Evolutionary conservation across 2,888 invertebrate species (phyloP).

Genomic region (Lasioglossum marginatum): DNA sequence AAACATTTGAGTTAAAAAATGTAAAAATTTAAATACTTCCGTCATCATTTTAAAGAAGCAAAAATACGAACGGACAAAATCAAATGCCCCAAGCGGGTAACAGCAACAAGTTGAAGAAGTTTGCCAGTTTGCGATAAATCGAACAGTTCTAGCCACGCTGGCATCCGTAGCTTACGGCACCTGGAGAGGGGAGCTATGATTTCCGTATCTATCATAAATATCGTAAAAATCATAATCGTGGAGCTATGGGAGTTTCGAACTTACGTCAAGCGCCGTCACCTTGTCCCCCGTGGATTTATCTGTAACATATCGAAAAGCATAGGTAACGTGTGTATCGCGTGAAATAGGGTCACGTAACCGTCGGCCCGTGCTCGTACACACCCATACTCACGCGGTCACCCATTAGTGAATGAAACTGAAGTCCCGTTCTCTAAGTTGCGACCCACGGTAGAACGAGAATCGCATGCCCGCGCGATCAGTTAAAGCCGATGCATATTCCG

Average conservation of each 20-base stretch:
- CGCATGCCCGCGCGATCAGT: slow-evolving; percentile 23
- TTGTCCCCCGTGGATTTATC: slow-evolving; percentile 88
- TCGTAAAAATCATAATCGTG: neutral
- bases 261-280: slow-evolving; percentile 88
- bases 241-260: slow-evolving; percentile 78
- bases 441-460: slow-evolving; percentile 9
- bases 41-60: too few species aligned
- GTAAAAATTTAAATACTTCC: too few species aligned
- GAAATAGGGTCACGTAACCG: slow-evolving; percentile 53
- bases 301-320: slow-evolving; percentile 78
- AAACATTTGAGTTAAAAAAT: too few species aligned
- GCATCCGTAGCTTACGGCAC: neutral
- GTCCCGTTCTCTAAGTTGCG: slow-evolving; percentile 42
- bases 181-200: neutral
- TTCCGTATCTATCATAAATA: too few species aligned
- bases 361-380: slow-evolving; percentile 26
- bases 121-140: neutral
- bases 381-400: slow-evolving; percentile 8
- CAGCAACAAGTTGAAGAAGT: neutral
- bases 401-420: slow-evolving; percentile 30
- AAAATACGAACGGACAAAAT: neutral
- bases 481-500: slow-evolving; percentile 39
- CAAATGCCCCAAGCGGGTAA: neutral
- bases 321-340: slow-evolving; percentile 44
- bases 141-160: neutral